phyloP scores from a whole-genome alignment of 2,888 invertebrate genomes.

The Cremastobaeus sp. region DNA sequence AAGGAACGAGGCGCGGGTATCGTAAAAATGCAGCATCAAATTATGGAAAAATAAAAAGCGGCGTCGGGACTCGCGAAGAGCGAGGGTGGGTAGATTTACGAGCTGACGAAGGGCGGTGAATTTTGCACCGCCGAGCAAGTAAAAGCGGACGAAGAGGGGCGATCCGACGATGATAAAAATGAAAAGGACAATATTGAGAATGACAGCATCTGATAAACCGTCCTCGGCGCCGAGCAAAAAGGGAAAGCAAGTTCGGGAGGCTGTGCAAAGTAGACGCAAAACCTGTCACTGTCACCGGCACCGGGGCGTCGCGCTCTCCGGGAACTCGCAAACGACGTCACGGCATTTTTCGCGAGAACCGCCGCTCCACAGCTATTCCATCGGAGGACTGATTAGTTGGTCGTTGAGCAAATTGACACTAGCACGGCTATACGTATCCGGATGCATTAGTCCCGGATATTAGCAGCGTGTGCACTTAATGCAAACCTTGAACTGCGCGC shows the following conservation, averaged over 20 bases:
- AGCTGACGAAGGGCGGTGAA: slow-evolving; percentile 43
- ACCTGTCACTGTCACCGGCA: too few relatives aligned
- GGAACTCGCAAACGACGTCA: too few relatives aligned
- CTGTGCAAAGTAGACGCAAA: not conserved
- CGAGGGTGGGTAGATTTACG: slow-evolving; percentile 49
- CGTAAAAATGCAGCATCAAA: slow-evolving; percentile 44
- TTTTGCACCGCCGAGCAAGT: slow-evolving; percentile 28
- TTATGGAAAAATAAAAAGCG: slow-evolving; percentile 48
- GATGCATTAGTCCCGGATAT: slow-evolving; percentile 30
- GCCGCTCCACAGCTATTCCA: too few relatives aligned
- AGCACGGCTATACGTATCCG: too few relatives aligned
- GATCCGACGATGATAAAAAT: slow-evolving; percentile 47
- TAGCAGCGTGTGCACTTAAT: slow-evolving; percentile 29
- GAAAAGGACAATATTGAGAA: slow-evolving; percentile 53
- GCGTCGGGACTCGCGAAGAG: not conserved
- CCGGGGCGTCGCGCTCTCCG: too few relatives aligned
- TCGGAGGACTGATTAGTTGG: slow-evolving; percentile 33
- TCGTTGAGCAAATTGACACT: slow-evolving; percentile 15
- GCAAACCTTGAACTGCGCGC: slow-evolving; percentile 27
- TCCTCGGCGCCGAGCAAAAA: slow-evolving; percentile 16
- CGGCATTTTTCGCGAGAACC: too few relatives aligned
- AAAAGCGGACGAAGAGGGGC: slow-evolving; percentile 13
- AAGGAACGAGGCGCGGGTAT: slow-evolving; percentile 23
- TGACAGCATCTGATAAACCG: slow-evolving; percentile 51
- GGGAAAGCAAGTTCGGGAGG: slow-evolving; percentile 24